Conservation (phyloP, 2,888 invertebrate species). For the Cerastoderma edule region DNA sequence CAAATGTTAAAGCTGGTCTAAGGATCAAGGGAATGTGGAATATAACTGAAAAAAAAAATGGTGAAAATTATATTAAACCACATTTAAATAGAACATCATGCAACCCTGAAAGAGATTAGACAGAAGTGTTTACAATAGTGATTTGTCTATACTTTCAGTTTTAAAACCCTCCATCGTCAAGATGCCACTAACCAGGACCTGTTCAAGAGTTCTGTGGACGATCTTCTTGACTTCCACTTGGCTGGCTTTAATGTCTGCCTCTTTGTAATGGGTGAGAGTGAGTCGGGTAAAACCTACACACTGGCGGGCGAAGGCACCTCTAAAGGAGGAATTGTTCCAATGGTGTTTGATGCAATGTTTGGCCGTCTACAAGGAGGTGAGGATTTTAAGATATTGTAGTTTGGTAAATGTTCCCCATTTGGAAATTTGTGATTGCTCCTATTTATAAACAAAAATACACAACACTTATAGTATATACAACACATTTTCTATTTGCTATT, state of each 20-base stretch:
- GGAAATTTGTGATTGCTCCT: too few relatives aligned
- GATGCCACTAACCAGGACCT: constrained; percentile 76
- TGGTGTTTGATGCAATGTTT: constrained; percentile 79
- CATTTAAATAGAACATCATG: too few relatives aligned
- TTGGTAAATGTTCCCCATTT: background rate
- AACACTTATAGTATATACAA: too few relatives aligned
- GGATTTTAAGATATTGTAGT: background rate
- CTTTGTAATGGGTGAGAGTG: constrained; percentile 80
- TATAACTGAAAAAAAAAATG: background rate
- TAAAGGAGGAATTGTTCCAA: constrained; percentile 76
- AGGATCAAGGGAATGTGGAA: too few relatives aligned
- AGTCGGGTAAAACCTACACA: constrained; percentile 80
- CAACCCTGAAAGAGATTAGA: too few relatives aligned
- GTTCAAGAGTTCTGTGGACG: constrained; percentile 74
- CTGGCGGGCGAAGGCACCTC: constrained; percentile 76
- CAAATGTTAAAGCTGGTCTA: too few relatives aligned
- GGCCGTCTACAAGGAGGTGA: constrained; percentile 74
- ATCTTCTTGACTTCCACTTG: constrained; percentile 77
- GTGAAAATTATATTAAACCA: too few relatives aligned
- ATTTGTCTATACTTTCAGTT: constrained; percentile 70
- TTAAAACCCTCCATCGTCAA: constrained; percentile 73
- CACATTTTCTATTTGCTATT: too few relatives aligned
- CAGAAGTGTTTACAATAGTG: too few relatives aligned
- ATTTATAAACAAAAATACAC: too few relatives aligned
- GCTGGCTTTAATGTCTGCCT: constrained; percentile 80